phyloP scores from a whole-genome alignment of 2,113 vertebrate genomes.

The Albula goreensis region DNA sequence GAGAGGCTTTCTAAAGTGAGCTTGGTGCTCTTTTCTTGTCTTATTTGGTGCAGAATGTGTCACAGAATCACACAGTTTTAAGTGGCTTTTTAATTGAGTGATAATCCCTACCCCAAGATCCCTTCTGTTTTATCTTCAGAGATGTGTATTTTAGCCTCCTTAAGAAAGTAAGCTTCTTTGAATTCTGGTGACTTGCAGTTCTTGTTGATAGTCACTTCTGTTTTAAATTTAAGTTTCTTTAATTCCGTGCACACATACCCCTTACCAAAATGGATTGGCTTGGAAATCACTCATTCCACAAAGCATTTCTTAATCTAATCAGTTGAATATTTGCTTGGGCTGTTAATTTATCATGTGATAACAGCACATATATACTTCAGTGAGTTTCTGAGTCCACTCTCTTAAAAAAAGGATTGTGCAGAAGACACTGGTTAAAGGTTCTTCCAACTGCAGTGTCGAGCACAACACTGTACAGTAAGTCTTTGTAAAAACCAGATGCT shows the following conservation, averaged over 20 bases:
- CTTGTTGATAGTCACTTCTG: background rate
- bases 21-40: conserved; percentile 5
- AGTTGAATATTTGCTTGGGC: background rate
- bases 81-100: conserved; percentile 2
- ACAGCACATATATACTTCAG: background rate
- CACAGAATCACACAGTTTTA: background rate
- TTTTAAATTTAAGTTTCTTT: background rate
- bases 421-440: background rate
- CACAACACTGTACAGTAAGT: background rate
- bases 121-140: background rate
- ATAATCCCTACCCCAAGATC: background rate
- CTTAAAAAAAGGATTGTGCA: background rate
- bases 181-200: background rate
- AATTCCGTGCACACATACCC: background rate
- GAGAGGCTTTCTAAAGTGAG: conserved; percentile 31
- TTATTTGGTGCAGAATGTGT: background rate
- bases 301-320: background rate
- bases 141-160: background rate
- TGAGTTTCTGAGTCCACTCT: background rate
- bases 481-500: conserved; percentile 2
- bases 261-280: background rate
- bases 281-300: background rate
- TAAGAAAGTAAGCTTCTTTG: background rate
- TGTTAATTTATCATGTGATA: background rate
- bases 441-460: background rate